Evolutionary conservation across 1,140 invertebrate species (phyloP).

Genomic region (Bathynomus jamesi): DNA sequence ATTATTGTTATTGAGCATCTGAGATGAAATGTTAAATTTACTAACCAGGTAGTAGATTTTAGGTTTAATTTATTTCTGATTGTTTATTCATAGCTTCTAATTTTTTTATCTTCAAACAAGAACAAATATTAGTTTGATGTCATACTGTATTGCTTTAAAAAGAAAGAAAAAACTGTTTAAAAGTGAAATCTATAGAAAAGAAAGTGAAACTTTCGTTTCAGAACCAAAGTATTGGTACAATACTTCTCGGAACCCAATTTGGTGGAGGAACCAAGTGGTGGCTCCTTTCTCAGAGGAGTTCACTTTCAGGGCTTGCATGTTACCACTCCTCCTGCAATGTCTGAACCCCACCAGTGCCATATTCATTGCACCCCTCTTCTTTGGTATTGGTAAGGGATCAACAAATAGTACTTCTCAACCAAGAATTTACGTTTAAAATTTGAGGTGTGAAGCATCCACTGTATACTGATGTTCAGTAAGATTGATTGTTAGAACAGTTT

Average conservation of each 20-base stretch:
- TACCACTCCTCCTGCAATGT: constrained; percentile 77
- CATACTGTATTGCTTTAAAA: no score
- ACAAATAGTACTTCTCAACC: no score
- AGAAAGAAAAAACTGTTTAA: background rate
- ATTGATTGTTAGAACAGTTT: no score
- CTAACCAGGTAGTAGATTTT: background rate
- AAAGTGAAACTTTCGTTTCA: background rate
- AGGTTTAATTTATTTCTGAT: background rate
- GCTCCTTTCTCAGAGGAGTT: constrained; percentile 91
- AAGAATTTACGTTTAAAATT: background rate
- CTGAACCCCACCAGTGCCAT: constrained; percentile 65
- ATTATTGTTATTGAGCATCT: no score
- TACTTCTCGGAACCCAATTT: constrained; percentile 63
- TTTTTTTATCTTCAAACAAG: background rate
- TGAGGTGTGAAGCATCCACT: no score
- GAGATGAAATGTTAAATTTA: background rate
- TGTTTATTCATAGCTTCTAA: background rate
- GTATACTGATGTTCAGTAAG: no score
- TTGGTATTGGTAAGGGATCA: constrained; percentile 70
- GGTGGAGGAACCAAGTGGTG: constrained; percentile 81
- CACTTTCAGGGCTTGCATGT: constrained; percentile 88
- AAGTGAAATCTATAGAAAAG: background rate
- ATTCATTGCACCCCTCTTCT: constrained; percentile 80
- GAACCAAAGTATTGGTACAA: constrained; percentile 67
- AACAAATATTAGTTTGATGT: background rate